These are phyloP conservation scores for Siniperca chuatsi DNA, from an alignment of 2,113 vertebrate species.

Conservation along the genomic window DNA sequence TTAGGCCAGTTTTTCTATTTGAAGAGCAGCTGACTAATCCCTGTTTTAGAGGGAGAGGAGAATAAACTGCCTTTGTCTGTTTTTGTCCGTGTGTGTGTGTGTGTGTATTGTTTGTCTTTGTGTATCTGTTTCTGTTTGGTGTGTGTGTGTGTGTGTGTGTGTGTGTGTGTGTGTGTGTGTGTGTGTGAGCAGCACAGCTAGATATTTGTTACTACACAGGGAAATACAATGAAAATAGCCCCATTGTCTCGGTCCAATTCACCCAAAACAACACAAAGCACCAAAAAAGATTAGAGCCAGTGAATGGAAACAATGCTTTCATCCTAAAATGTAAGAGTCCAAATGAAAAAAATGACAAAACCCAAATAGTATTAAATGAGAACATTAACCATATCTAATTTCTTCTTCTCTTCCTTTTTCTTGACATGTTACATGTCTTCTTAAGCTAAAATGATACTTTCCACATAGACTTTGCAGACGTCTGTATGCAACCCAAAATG, in stretches of 20 bases:
- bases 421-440: not conserved
- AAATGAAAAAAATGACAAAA: slow-evolving; percentile 19
- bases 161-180: slow-evolving; percentile 31
- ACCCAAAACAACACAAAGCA: slow-evolving; percentile 17
- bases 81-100: slow-evolving; percentile 27
- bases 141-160: slow-evolving; percentile 1
- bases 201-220: slow-evolving; percentile 33
- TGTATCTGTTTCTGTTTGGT: slow-evolving; percentile 43
- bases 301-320: not conserved
- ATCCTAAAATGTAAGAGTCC: not conserved
- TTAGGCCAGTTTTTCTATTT: slow-evolving; percentile 71
- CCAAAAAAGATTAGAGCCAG: not conserved
- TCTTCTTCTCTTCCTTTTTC: no score
- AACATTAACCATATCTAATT: not conserved
- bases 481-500: no score
- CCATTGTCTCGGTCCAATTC: slow-evolving; percentile 33
- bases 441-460: not conserved
- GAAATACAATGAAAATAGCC: slow-evolving; percentile 18
- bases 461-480: not conserved
- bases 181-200: slow-evolving; percentile 1
- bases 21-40: slow-evolving; percentile 68
- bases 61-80: slow-evolving; percentile 64
- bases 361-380: slow-evolving; percentile 1
- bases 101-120: slow-evolving; percentile 43
- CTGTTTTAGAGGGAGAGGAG: slow-evolving; percentile 53